These are phyloP conservation scores for Regulus satrapa DNA, from an alignment of 2,113 vertebrate genomes.

Conservation along the genomic window DNA sequence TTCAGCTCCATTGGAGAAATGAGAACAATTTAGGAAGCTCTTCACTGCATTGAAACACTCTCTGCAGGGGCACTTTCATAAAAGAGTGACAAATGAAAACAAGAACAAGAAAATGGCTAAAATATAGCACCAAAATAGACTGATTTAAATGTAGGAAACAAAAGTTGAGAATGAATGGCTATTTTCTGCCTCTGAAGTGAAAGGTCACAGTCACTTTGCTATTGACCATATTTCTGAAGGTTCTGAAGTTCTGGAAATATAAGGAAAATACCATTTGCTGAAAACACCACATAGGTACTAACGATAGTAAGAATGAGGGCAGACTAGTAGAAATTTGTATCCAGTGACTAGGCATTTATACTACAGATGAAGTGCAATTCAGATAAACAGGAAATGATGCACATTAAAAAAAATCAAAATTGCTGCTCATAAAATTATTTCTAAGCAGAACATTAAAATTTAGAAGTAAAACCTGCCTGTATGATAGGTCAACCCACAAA, in stretches of 20 bases:
- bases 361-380: not conserved
- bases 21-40: not conserved
- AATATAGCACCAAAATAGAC: not conserved
- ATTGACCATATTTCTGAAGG: not conserved
- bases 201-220: not conserved
- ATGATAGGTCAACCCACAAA: not conserved
- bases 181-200: not conserved
- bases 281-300: not conserved
- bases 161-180: not conserved
- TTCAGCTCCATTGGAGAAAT: not conserved
- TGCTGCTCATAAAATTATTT: not conserved
- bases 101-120: not conserved
- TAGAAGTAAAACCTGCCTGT: not conserved
- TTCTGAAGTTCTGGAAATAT: not conserved
- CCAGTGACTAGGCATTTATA: not conserved
- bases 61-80: not conserved
- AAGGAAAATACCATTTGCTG: not conserved
- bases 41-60: not conserved
- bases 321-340: not conserved
- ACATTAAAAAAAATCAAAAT: not conserved
- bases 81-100: not conserved
- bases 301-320: not conserved
- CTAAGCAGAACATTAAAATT: not conserved
- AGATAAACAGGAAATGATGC: not conserved
- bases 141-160: not conserved